Base-by-base conservation (phyloP, 2,113 vertebrate genomes). In the Pogona vitticeps region DNA sequence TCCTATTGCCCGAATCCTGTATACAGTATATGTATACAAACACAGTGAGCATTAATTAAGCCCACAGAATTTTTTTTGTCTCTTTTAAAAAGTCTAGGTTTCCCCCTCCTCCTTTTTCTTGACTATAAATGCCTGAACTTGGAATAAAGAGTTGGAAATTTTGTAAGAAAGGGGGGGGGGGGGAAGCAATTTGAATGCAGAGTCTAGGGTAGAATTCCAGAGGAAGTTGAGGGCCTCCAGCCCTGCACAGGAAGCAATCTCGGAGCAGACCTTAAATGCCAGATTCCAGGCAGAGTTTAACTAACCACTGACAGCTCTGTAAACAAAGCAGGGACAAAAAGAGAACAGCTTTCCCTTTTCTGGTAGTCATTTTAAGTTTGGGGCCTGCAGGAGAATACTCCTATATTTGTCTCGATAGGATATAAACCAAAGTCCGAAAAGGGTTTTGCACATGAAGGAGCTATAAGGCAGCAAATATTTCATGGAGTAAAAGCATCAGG, bases 271-370 rank as follows among this genome's bases (percentile, higher is more conserved):
- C 96, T 95, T 95, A 95, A 96, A 97, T 95, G 94, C 95, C 96
- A 96, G 95, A 97, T 96, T 97, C 97, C 97, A 96, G 95, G 96
- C 96, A 92, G 95, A 96, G 95, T 97, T 97, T 97, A 96, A 96
- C 96, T 96, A 97, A 96, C 96, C 96, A 97, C 96, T 97, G 96
- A 97, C 96, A 97, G 96, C 96, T 97, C 96, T 97, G 96, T 97
- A 96, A 97, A 97, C 96, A 97, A 93, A 96, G 94, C 92, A 88
- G 93, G 95, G 85, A 96, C 95, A 95, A 94, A 96, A 95, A 95
- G 96, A 95, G 94, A 94, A 92, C 94, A 89, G 93, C 95, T 96
- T 96, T 97, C 95, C 96, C 96, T 96, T 97, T 96, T 96, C 96
- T 96, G 95, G 95, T 96, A 97, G 96, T 96, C 96, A 95, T 96